phyloP scores from a whole-genome alignment of 2,113 vertebrate genomes.

The Forbesichthys agassizii region DNA sequence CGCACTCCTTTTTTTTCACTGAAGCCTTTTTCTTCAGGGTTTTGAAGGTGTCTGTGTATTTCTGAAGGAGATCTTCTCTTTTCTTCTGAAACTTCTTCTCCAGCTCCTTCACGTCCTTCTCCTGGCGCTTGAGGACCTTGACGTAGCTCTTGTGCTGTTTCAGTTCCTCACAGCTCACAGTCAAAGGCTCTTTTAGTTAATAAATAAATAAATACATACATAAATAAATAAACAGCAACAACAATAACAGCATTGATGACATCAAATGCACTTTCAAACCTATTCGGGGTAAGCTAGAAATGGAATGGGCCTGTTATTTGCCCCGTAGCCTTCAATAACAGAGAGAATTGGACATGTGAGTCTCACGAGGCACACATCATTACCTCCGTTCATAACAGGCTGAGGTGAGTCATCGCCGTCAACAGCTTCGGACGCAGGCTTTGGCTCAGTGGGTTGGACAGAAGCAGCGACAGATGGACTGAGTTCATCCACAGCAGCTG shows the following conservation, averaged over 20 bases:
- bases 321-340: background rate
- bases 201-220: background rate
- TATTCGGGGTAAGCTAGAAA: background rate
- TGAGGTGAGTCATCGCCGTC: conserved; percentile 39
- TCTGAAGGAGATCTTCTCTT: conserved; percentile 85
- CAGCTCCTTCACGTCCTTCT: conserved; percentile 87
- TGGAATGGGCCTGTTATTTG: background rate
- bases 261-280: background rate
- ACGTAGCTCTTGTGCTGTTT: conserved; percentile 84
- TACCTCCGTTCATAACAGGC: conserved; percentile 32
- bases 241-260: background rate
- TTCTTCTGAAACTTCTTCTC: conserved; percentile 85
- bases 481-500: conserved; percentile 15
- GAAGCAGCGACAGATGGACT: conserved; percentile 7
- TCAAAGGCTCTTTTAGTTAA: conserved; percentile 76
- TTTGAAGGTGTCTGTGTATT: conserved; percentile 76
- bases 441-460: conserved; percentile 1
- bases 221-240: background rate
- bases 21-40: conserved; percentile 73
- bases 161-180: conserved; percentile 83
- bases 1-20: conserved; percentile 74
- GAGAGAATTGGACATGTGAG: conserved; percentile 3
- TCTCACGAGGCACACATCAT: conserved; percentile 1
- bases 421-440: background rate
- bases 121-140: conserved; percentile 89